Conservation (phyloP, 2,797 vertebrate genomes). For the Mico argentatus region DNA sequence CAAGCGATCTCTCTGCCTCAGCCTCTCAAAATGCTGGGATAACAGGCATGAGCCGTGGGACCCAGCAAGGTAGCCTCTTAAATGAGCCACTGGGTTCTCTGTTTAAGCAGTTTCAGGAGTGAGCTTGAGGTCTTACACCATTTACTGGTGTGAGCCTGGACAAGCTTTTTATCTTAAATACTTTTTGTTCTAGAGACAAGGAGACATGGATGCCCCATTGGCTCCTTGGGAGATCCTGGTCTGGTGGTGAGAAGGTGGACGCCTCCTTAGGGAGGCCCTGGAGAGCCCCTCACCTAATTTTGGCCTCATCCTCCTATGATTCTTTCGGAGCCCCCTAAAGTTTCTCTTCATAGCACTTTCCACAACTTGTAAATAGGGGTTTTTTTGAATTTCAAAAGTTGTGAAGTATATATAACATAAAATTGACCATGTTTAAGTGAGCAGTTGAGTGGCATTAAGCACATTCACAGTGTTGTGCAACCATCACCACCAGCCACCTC, state of each 20-base stretch:
- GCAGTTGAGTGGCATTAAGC: not conserved
- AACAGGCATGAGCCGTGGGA: not conserved
- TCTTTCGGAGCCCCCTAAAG: not conserved
- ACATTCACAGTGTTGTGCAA: not conserved
- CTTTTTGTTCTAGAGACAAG: not conserved
- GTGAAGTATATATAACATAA: not conserved
- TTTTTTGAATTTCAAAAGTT: not conserved
- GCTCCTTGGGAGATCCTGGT: not conserved
- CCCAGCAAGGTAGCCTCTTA: not conserved
- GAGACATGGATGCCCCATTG: not conserved
- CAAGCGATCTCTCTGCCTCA: too few species aligned
- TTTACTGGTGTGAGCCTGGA: not conserved
- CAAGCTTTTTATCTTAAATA: not conserved
- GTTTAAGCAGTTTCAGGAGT: not conserved
- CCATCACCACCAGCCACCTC: accelerated
- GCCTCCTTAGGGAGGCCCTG: not conserved
- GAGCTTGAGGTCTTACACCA: not conserved
- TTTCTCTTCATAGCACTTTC: not conserved
- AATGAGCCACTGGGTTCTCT: not conserved
- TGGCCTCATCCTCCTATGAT: not conserved
- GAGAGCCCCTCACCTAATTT: not conserved
- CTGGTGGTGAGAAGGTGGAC: not conserved
- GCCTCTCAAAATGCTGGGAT: not conserved
- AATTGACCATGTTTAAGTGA: not conserved
- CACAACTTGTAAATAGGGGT: not conserved